Conservation (phyloP, 2,113 vertebrate species). For the Arvicanthis niloticus region DNA sequence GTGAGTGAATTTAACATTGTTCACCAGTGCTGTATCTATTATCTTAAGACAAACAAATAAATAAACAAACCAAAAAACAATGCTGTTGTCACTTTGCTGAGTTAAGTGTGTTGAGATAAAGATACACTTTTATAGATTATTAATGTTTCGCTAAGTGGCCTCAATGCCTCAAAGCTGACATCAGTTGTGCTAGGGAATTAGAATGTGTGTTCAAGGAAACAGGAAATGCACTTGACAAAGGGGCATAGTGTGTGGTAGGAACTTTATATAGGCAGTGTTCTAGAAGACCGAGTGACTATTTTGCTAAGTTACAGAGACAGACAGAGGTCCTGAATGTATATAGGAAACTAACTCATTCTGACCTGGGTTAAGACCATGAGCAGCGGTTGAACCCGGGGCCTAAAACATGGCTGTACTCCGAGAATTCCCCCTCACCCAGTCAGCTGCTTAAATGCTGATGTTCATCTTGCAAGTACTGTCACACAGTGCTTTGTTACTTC, state of each 20-base stretch:
- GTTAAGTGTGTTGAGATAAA: slow-evolving; percentile 85
- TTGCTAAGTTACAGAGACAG: slow-evolving; percentile 96
- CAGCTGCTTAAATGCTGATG: slow-evolving; percentile 90
- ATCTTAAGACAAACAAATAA: not conserved
- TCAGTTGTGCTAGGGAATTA: slow-evolving; percentile 92
- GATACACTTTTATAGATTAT: slow-evolving; percentile 81
- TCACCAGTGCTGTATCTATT: not conserved
- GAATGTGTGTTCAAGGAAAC: slow-evolving; percentile 92
- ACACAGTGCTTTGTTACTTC: slow-evolving; percentile 89
- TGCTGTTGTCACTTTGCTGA: slow-evolving; percentile 79
- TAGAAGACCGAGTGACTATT: slow-evolving; percentile 96
- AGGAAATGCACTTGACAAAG: slow-evolving; percentile 93
- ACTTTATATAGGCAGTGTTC: slow-evolving; percentile 94
- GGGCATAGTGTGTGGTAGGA: slow-evolving; percentile 93
- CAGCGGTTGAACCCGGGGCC: slow-evolving; percentile 90
- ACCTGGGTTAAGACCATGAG: slow-evolving; percentile 93
- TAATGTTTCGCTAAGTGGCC: slow-evolving; percentile 94
- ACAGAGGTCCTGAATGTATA: slow-evolving; percentile 94
- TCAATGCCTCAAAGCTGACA: slow-evolving; percentile 98
- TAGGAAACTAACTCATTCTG: slow-evolving; percentile 94
- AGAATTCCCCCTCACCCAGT: slow-evolving; percentile 85
- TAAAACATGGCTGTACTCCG: slow-evolving; percentile 87
- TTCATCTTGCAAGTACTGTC: slow-evolving; percentile 87
- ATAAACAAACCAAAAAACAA: slow-evolving; percentile 30
- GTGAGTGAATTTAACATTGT: slow-evolving; percentile 66